Base-by-base conservation (phyloP, 2,888 invertebrate genomes). In the Tenthredo amoena region DNA sequence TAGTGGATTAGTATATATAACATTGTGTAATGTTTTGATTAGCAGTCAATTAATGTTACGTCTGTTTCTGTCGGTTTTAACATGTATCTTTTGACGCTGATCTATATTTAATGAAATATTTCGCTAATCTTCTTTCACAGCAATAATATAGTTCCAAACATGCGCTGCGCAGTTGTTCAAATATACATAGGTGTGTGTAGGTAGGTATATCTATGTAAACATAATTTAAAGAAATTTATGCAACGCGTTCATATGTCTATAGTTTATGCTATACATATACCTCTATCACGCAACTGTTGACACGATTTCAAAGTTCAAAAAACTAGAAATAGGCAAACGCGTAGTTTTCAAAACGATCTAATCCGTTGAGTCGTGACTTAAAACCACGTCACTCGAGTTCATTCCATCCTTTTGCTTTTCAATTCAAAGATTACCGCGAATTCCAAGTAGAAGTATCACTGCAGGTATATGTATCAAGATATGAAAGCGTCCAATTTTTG, bases 261-360 rank as follows among this genome's bases (percentile, higher is more conserved):
- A 71, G 7, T 71, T 18, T 37, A 71, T 34, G n/a, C 37, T 71
- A 37, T 71, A 34, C 31, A 65, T 65, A 34, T 18, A 37, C 3
- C 71, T 71, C 1, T 71, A 37, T 31, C 18, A 15, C 71, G 37
- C 62, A 71, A 37, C 37, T 31, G 7, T 71, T 71, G 71, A 71
- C n/a, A 71, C 62, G 26, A 62, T 62, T 62, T 62, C 62, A 26
- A 62, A 62, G 62, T 62, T 62, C 62, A 62, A 62, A 62, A 62
- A 62, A 62, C 62, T 62, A 21, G 62, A 62, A 62, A 62, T 21
- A 62, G 62, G n/a, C 62, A 62, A 62, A 7, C 62, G 62, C 26
- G 26, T 21, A 62, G 26, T 62, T 62, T 62, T 26, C 26, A 26
- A 62, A 62, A 62, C 21, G 62, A 62, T 21, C 62, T 62, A 26